phyloP scores from a whole-genome alignment of 2,888 invertebrate species.

The Xestia xanthographa region DNA sequence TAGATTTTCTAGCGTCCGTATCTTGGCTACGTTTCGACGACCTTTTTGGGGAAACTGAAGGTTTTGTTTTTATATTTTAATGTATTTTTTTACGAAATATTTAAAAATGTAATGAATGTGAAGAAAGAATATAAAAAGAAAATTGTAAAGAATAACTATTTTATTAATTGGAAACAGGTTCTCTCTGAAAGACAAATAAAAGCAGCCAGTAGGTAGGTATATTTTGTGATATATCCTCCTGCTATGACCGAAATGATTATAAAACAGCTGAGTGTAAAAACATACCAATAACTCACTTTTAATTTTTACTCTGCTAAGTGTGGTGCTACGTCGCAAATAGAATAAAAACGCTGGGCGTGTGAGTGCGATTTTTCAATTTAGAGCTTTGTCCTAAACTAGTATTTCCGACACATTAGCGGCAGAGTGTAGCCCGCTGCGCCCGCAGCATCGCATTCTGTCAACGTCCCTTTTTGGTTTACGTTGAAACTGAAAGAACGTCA shows the following conservation, averaged over 20 bases:
- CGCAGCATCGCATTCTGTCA: slow-evolving; percentile 64
- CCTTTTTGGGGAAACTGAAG: too few species aligned
- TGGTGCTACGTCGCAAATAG: slow-evolving; percentile 16
- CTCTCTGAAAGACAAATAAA: not conserved
- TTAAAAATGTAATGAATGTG: too few species aligned
- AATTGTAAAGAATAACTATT: not conserved
- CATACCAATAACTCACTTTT: not conserved
- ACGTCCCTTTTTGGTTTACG: slow-evolving; percentile 67
- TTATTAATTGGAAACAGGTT: not conserved
- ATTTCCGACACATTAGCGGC: slow-evolving; percentile 75
- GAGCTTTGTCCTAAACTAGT: slow-evolving; percentile 67
- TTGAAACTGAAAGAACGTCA: slow-evolving; percentile 67
- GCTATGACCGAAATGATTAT: not conserved
- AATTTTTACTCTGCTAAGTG: slow-evolving; percentile 17
- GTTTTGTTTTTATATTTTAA: too few species aligned
- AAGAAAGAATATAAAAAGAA: too few species aligned
- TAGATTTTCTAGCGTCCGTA: too few species aligned
- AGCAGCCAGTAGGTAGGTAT: not conserved
- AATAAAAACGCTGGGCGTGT: slow-evolving; percentile 43
- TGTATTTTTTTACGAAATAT: too few species aligned
- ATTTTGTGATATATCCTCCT: too few species aligned
- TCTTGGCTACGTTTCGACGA: too few species aligned
- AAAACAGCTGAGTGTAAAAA: not conserved
- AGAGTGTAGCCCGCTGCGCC: slow-evolving; percentile 63
- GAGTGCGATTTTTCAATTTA: slow-evolving; percentile 63